Evolutionary conservation across 2,797 vertebrate species (phyloP), one percentile per base, ranked within the genome.

Genomic region (Apodemus agrarius): DNA sequence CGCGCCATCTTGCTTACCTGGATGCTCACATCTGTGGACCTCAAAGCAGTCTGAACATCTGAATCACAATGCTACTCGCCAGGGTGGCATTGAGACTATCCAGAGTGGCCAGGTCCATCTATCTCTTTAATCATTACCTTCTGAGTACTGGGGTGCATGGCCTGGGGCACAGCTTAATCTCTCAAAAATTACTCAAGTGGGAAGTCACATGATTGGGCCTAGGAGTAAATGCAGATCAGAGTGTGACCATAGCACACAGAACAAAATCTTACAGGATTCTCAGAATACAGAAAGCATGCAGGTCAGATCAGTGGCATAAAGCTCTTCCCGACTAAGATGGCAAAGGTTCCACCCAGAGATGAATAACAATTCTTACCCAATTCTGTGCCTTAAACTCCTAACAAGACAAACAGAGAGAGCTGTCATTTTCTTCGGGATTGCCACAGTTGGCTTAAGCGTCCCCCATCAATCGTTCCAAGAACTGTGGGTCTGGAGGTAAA

Each of bases 401-500:
- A 67, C 92, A 82, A 93, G 74, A 94, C 54, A 81, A 74, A 31
- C 40, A 74, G 74, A 80, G 81, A 97, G 78, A 85, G 34, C 69
- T 81, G 52, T 96, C 90, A 75, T 91, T 95, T 95, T 87, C 72
- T 95, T 94, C 94, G 46, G 59, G 92, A 96, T 61, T 91, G 43
- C 13, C 89, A 87, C 88, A 95, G 85, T 91, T 91, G 90, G 95
- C 92, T 95, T 95, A 65, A 92, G 76, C 52, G 37, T 96, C 83
- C 80, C 10, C 34, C 40, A 92, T 75, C 95, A 93, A 94, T 93
- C 91, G 93, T 96, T 96, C 86, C 91, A 95, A 95, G 94, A 96
- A 97, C 81, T 93, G 93, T 89, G 83, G 92, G 75, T 89, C 90
- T 92, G 79, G 79, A 91, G 57, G 31, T 90, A 97, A 75, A 97